Base-by-base conservation (phyloP, 2,113 vertebrate genomes). In the Crypturellus undulatus region DNA sequence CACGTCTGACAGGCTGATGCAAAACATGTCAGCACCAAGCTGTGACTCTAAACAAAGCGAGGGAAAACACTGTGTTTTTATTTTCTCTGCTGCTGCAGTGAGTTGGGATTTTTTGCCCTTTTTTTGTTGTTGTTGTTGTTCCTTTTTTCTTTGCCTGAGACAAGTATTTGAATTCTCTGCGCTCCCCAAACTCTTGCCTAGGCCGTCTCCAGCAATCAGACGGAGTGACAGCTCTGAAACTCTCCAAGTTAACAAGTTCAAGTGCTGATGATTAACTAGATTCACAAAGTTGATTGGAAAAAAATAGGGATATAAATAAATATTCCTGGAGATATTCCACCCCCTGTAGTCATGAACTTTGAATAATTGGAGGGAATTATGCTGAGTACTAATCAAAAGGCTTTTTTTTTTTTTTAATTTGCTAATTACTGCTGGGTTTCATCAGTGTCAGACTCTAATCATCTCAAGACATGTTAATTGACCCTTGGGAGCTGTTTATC, bases 351-450 rank as follows among this genome's bases (percentile, higher is more conserved):
- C 97, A 96, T 98, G 98, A 98, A 98, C 98, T 98, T 98, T 98
- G 98, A 98, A 98, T 98, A 98, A 98, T 98, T 98, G 98, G 97
- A 97, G 96, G 96, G 97, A 98, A 98, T 98, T 98, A 98, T 98
- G 98, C 98, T 97, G 97, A 98, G 98, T 97, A 98, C 98, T 98
- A 98, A 98, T 98, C 98, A 98, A 97, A 98, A 98, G 96, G 95
- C 34, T n/a, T 20, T 94, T 51, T 59, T 95, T 95, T 98, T 97
- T 97, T 98, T 98, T 96, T 95, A 96, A 97, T 97, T 98, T 97
- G 97, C 98, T 98, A 98, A 98, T 98, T 98, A 98, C 97, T 97
- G 97, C 98, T 98, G 97, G 96, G 97, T 96, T 98, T 98, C 97
- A 98, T 98, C 98, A 98, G 98, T 98, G 98, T 98, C 98, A 98